Base-by-base conservation (phyloP, 2,888 invertebrate genomes). In the Leptinotarsa rubiginosa region DNA sequence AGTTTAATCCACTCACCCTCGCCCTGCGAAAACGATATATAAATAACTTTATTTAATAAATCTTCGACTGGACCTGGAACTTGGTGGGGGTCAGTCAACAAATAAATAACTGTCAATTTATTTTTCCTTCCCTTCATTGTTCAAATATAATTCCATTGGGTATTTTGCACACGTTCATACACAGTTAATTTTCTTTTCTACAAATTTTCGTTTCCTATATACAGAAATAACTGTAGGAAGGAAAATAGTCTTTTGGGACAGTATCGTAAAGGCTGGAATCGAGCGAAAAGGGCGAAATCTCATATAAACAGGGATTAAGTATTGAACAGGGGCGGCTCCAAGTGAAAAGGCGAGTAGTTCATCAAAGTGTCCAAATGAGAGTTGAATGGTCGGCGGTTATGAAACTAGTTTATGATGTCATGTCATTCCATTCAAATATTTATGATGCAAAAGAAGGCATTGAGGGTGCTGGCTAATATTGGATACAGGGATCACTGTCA, bases 101-200 rank as follows among this genome's bases (percentile, higher is more conserved):
- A 81, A 80, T 80, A 81, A 80, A 80, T 81, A 80, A 80, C 79
- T 80, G 80, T 80, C 81, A 80, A 80, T 81, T 80, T 81, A 77
- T 80, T 77, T 75, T 77, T 78, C 77, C 74, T 70, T 70, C 75
- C 74, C 68, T 76, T 76, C 74, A 78, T 80, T 80, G 80, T 80
- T 78, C 81, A 81, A 80, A 81, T 78, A 81, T 80, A 78, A 78
- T 78, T 74, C 76, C 73, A 76, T 78, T 73, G 52, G 72, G 77
- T 77, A 82, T 83, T 81, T 81, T 79, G 73, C 70, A 76, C 84
- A 83, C 84, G 83, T 84, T 77, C 77, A 71, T 78, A 79, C 78
- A 81, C 82, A 82, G 83, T 83, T 84, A 84, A 84, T 84, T 84
- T 83, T 79, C 82, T 77, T 56, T 80, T 73, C 75, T 76, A 77